Base-by-base conservation (phyloP, 2,888 invertebrate species). In the Ceriagrion tenellum region DNA sequence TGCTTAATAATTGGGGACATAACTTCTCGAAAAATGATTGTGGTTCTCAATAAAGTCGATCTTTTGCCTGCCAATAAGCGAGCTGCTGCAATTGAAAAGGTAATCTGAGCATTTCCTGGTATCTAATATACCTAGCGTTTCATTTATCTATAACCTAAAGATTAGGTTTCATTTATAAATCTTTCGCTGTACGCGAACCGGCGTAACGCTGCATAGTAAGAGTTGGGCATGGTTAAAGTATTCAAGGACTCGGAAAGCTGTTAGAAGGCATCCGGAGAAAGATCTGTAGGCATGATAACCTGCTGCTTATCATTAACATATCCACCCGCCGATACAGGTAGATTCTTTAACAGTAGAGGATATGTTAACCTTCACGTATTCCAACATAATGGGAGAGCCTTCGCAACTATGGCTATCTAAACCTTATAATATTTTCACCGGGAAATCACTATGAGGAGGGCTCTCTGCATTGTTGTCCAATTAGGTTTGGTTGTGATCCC, bases 1-100 rank as follows among this genome's bases (percentile, higher is more conserved):
- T 98, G 98, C 96, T 97, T 98, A 0, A 97, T 98, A 3, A 97
- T 98, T 95, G 98, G 98, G 35, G 98, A 98, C 96, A 97, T 98
- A 90, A 97, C 98, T 0, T 97, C 97, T 96, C 96, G 97, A 88
- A 97, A 97, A 95, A 97, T 98, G 97, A 97, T 98, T 95, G 97
- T 98, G 18, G 98, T 98, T 0, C 97, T 98, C 3, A 98, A 98
- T 96, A 98, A 98, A 97, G 97, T 98, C 26, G 98, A 98, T 96
- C 96, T 97, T 81, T 96, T 98, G 56, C 97, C 97, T 3, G 96
- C 96, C 59, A 96, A 96, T 0, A 97, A 97, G 96, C 97, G 97
- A 95, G 96, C 96, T n/a, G 96, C 96, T 35, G 96, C 96, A 13
- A 97, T 98, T 95, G 97, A 97, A 90, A 98, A 98, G 97, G 97